These are phyloP conservation scores for Lipophrys pholis DNA, from an alignment of 2,113 vertebrate genomes.

Conservation along the genomic window DNA sequence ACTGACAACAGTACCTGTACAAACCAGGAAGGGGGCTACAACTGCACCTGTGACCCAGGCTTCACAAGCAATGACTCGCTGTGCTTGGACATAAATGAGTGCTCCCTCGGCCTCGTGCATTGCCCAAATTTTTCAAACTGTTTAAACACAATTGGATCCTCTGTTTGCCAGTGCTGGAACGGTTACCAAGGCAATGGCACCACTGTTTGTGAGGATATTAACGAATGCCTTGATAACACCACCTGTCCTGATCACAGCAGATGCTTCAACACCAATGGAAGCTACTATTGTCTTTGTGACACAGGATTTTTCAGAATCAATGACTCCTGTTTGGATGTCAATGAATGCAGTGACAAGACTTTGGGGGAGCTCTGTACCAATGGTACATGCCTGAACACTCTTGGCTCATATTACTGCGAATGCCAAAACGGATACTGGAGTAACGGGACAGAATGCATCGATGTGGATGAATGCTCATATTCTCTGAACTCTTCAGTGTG, in stretches of 20 bases:
- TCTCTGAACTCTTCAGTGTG: conserved; percentile 72
- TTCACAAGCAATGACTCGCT: conserved; percentile 73
- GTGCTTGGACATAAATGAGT: conserved; percentile 86
- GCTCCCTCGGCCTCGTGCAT: conserved; percentile 53
- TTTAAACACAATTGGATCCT: conserved; percentile 80
- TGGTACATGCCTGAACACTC: conserved; percentile 80
- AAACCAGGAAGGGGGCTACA: conserved; percentile 79
- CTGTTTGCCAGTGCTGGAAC: conserved; percentile 78
- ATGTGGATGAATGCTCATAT: conserved; percentile 82
- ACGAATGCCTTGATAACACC: conserved; percentile 79
- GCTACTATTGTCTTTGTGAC: conserved; percentile 78
- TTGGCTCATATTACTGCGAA: conserved; percentile 82
- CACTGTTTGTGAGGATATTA: conserved; percentile 74
- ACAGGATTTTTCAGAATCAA: conserved; percentile 71
- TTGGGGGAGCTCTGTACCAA: conserved; percentile 66
- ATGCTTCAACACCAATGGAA: conserved; percentile 80
- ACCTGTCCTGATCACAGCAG: conserved; percentile 78
- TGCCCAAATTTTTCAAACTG: conserved; percentile 80
- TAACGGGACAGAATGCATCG: conserved; percentile 78
- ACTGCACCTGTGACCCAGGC: conserved; percentile 79
- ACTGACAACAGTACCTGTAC: conserved; percentile 78
- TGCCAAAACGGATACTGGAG: conserved; percentile 80
- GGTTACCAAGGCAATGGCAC: conserved; percentile 77
- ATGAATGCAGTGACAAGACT: conserved; percentile 77
- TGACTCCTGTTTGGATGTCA: conserved; percentile 76